phyloP scores from a whole-genome alignment of 2,797 vertebrate genomes.

The Sphenopsis melanotis region DNA sequence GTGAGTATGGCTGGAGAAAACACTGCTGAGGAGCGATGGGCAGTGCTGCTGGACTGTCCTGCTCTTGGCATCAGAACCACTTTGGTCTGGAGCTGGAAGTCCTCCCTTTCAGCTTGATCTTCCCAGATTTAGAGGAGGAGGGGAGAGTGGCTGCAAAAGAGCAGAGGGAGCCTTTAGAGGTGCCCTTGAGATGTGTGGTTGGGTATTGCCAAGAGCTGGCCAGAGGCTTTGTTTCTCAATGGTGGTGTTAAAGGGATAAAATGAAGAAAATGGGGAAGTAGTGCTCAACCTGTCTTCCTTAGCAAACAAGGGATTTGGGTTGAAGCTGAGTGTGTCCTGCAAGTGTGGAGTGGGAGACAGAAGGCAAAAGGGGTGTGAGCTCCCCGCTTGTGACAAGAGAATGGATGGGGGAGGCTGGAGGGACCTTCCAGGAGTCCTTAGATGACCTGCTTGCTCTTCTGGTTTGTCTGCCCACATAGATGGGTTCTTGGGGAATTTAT shows the following conservation, averaged over 20 bases:
- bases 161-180: not conserved
- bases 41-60: accelerated
- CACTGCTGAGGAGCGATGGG: accelerated
- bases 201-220: not conserved
- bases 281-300: not conserved
- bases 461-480: not conserved
- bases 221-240: not conserved
- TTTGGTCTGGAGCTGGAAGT: not conserved
- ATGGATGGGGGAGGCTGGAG: not conserved
- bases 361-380: not conserved
- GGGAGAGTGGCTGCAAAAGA: not conserved
- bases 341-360: not conserved
- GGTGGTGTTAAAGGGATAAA: not conserved
- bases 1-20: not conserved
- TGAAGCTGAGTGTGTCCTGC: accelerated
- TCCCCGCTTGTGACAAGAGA: not conserved
- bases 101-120: not conserved
- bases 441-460: not conserved
- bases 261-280: accelerated
- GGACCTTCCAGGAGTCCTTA: not conserved
- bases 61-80: accelerated
- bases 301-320: not conserved
- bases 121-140: not conserved
- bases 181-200: not conserved
- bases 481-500: not conserved